phyloP scores from a whole-genome alignment of 2,113 vertebrate species.

The Lagopus muta region DNA sequence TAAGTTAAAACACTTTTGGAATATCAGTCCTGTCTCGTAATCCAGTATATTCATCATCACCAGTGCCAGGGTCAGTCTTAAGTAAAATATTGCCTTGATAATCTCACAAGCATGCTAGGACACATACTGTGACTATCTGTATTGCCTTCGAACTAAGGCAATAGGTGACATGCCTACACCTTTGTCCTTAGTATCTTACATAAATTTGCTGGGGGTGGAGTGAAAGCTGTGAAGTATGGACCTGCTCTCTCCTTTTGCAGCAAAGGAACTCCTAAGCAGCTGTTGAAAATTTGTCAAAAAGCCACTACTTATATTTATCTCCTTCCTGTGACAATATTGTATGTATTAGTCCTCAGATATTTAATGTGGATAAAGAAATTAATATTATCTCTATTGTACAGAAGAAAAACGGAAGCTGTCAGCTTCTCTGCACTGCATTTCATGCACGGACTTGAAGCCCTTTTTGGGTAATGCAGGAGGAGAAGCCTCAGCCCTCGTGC shows the following conservation, averaged over 20 bases:
- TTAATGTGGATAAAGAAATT: neutral
- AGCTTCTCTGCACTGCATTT: neutral
- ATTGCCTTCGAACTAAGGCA: neutral
- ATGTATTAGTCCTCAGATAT: neutral
- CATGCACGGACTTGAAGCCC: neutral
- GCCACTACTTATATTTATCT: neutral
- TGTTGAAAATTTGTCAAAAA: neutral
- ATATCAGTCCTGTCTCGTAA: constrained; percentile 20
- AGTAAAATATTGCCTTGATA: neutral
- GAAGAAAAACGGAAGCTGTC: neutral
- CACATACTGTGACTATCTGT: neutral
- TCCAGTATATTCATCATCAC: constrained; percentile 26
- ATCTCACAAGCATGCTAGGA: neutral
- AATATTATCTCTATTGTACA: neutral
- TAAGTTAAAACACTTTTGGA: constrained; percentile 47
- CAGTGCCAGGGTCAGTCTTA: constrained; percentile 18
- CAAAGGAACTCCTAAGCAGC: neutral
- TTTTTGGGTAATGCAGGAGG: neutral
- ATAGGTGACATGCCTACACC: neutral
- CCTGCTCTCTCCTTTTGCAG: neutral
- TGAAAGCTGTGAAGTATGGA: neutral
- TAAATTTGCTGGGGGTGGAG: neutral
- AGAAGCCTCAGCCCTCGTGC: neutral
- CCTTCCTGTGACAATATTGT: neutral
- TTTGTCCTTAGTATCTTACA: neutral